Evolutionary conservation across 2,888 invertebrate genomes (phyloP).

Genomic region (Monochamus alternatus): DNA sequence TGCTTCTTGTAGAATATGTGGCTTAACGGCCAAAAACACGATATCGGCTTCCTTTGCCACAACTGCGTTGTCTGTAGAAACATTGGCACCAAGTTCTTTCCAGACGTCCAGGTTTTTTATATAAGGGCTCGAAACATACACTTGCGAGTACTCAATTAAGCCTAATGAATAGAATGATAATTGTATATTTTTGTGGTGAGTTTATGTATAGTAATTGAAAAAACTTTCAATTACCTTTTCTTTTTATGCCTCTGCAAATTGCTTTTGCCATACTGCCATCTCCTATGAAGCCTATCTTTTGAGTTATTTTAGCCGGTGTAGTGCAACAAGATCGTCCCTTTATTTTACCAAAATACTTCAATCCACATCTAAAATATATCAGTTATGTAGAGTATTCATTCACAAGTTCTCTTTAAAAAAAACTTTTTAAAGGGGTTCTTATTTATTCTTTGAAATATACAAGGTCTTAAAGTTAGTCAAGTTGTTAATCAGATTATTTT

Average conservation of each 20-base stretch:
- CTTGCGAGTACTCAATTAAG: slow-evolving; percentile 76
- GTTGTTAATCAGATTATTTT: too few relatives aligned
- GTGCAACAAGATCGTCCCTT: slow-evolving; percentile 38
- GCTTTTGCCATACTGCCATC: slow-evolving; percentile 94
- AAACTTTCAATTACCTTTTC: slow-evolving; percentile 74
- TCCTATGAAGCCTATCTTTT: slow-evolving; percentile 86
- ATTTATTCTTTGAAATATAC: too few relatives aligned
- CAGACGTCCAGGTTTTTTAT: slow-evolving; percentile 78
- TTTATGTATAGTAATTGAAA: neutral
- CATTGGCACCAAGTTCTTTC: slow-evolving; percentile 76
- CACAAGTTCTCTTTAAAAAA: too few relatives aligned
- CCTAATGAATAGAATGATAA: slow-evolving; percentile 68
- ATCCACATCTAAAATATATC: slow-evolving; percentile 17
- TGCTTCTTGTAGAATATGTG: slow-evolving; percentile 80
- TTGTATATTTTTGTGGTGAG: neutral
- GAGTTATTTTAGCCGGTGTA: slow-evolving; percentile 53
- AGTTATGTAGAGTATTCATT: neutral
- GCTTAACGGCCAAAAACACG: slow-evolving; percentile 91
- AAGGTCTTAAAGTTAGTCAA: too few relatives aligned
- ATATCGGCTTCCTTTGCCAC: slow-evolving; percentile 80
- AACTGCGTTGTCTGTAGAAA: slow-evolving; percentile 78
- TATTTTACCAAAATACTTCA: slow-evolving; percentile 16
- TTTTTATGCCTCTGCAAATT: slow-evolving; percentile 82
- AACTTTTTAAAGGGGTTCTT: too few relatives aligned
- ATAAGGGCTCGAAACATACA: slow-evolving; percentile 84